Conservation (phyloP, 2,888 invertebrate species). For the Smittia aterrima region DNA sequence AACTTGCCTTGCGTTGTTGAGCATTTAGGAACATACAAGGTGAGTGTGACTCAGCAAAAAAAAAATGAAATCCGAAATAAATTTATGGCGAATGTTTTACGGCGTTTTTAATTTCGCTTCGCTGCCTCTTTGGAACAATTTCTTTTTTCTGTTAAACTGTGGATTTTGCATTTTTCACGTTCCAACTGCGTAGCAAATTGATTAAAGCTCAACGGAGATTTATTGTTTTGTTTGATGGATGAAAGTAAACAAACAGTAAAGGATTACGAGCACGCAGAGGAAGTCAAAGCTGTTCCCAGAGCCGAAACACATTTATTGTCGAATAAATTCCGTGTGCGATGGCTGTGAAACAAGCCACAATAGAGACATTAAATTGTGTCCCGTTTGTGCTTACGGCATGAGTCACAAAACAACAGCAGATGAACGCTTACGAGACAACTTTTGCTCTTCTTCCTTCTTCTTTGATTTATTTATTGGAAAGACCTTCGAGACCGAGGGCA, state of each 20-base stretch:
- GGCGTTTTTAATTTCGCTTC: too few relatives aligned
- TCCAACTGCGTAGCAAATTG: not conserved
- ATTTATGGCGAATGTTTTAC: too few relatives aligned
- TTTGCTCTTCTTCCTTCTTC: not conserved
- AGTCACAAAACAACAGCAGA: not conserved
- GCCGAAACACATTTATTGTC: not conserved
- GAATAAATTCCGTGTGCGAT: not conserved
- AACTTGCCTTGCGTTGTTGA: slow-evolving; percentile 87
- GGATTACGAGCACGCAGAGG: not conserved
- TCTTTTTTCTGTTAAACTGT: not conserved
- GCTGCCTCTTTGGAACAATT: not conserved
- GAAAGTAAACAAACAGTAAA: slow-evolving; percentile 3
- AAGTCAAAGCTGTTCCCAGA: not conserved
- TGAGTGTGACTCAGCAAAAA: slow-evolving; percentile 50
- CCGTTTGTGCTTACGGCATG: not conserved
- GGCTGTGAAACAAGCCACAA: slow-evolving; percentile 4
- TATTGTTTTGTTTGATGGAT: slow-evolving; percentile 6
- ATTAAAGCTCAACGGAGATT: not conserved
- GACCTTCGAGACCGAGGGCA: not conserved
- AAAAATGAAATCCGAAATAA: too few relatives aligned
- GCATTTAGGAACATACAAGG: slow-evolving; percentile 86
- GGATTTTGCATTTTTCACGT: not conserved
- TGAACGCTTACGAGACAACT: slow-evolving; percentile 1
- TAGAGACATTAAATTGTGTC: slow-evolving; percentile 7
- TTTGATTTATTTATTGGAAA: not conserved